Evolutionary conservation across 2,888 invertebrate genomes (phyloP).

Genomic region (Leptopterna dolabrata): DNA sequence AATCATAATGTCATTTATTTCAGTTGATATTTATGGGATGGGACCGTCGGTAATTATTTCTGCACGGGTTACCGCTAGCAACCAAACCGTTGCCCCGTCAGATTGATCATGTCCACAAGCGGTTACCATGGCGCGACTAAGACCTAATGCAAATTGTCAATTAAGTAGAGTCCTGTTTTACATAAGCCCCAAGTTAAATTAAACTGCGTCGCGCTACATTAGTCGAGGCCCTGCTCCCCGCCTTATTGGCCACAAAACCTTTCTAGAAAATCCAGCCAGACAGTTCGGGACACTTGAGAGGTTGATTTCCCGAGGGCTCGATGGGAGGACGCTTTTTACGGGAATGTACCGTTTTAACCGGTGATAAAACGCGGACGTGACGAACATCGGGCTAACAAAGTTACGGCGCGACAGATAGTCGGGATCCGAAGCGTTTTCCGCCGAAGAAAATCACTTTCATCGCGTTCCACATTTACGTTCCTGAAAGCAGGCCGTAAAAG

Average conservation of each 20-base stretch:
- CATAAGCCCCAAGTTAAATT: slow-evolving; percentile 27
- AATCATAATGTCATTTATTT: too few relatives aligned
- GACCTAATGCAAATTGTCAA: slow-evolving; percentile 30
- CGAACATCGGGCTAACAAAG: slow-evolving; percentile 12
- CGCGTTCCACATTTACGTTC: background rate
- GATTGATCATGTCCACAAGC: background rate
- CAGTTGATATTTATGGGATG: too few relatives aligned
- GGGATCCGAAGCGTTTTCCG: background rate
- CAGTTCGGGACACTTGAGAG: background rate
- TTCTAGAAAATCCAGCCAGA: background rate
- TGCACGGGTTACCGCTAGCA: background rate
- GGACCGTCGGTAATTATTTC: background rate
- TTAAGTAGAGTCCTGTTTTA: slow-evolving; percentile 19
- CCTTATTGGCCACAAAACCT: slow-evolving; percentile 2
- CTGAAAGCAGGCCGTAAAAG: background rate
- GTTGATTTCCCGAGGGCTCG: background rate
- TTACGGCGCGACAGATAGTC: background rate
- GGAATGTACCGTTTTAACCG: slow-evolving; percentile 14
- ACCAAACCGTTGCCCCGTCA: background rate
- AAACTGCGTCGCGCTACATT: slow-evolving; percentile 1
- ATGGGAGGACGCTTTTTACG: background rate
- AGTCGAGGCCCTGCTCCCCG: background rate
- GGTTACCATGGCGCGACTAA: background rate
- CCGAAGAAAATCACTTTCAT: background rate
- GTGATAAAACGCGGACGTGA: slow-evolving; percentile 33